A percentile compares a stretch with the other conserved stretches of the same genome.
phyloP scores from a whole-genome alignment of 2,888 invertebrate genomes.

The Drosophila lutescens region DNA sequence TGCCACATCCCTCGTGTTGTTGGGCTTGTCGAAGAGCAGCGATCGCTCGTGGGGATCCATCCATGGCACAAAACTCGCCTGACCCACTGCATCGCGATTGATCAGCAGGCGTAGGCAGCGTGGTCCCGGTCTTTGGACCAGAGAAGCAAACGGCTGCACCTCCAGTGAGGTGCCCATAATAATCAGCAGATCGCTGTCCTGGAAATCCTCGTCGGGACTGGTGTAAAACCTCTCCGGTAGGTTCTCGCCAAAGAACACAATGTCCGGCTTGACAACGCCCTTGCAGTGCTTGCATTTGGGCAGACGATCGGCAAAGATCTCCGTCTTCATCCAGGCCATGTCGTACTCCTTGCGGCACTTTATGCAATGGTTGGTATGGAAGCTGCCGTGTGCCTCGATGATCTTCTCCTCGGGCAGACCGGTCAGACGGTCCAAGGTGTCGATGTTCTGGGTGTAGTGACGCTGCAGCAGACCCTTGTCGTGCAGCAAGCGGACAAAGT shows the following conservation, averaged over 20 bases:
- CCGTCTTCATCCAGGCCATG: conserved; percentile 94
- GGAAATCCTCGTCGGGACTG: conserved; percentile 90
- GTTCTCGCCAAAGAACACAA: conserved; percentile 97
- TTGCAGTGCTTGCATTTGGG: conserved; percentile 91
- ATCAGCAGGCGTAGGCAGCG: conserved; percentile 93
- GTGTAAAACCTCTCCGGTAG: conserved; percentile 91
- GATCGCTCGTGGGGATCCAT: conserved; percentile 84
- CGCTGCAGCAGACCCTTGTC: conserved; percentile 91
- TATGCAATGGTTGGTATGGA: conserved; percentile 94
- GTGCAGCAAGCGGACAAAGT: conserved; percentile 93
- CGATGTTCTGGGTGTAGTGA: conserved; percentile 96
- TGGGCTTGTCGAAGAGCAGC: conserved; percentile 88
- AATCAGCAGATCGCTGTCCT: conserved; percentile 94
- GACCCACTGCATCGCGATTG: conserved; percentile 91
- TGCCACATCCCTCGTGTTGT: conserved; percentile 89
- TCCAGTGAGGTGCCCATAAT: conserved; percentile 97
- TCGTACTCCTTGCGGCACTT: conserved; percentile 89
- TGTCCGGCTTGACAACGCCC: conserved; percentile 96
- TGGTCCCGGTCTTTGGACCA: conserved; percentile 90
- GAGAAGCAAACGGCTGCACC: conserved; percentile 97
- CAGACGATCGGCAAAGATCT: conserved; percentile 89
- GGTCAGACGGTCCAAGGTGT: conserved; percentile 94
- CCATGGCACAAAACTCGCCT: conserved; percentile 80
- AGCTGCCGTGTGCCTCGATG: conserved; percentile 98
- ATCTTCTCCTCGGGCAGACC: conserved; percentile 93